Base-by-base conservation (phyloP, 2,888 invertebrate genomes). In the Cheilosia scutellata region DNA sequence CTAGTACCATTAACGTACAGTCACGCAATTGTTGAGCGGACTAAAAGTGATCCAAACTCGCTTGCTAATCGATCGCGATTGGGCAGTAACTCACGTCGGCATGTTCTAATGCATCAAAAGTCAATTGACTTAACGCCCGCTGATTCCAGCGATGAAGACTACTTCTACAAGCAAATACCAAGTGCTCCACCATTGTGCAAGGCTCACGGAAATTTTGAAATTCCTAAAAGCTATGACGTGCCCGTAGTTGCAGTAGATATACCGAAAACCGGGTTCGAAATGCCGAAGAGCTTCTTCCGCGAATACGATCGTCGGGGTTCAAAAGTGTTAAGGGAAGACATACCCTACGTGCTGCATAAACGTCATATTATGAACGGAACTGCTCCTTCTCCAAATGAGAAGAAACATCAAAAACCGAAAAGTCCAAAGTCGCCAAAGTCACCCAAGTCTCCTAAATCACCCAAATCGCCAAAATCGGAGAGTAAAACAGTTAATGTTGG, bases 301-400 rank as follows among this genome's bases (percentile, higher is more conserved):
- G 94, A 95, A 82, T 95, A 94, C 77, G 95, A 95, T 78, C 93
- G 94, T 44, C 93, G 95, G 66, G 93, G 94, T 37, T 89, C 91
- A 9, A 92, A 92, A 82, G 88, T 90, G 0, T 79, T 92, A 0
- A 93, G 94, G 88, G 95, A 95, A 88, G 97, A 97, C 88, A 97
- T 97, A 90, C 96, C 97, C 0, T 97, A 97, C 89, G 96, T 96
- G 5, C 93, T 97, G 63, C 97, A 97, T 90, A 97, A 97, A 90
- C 94, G 97, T 4, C 97, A 97, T 90, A 94, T 97, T 1, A 96
- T 97, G 95, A 97, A 97, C 90, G 97, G 97, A 0, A 96, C 96
- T 0, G 96, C 96, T 0, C 94, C 95, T 0, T 94, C 94, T 0
- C 94, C 94, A 4, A 86, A 83, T 37, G 92, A 90, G 4, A 92